These are phyloP conservation scores for Tanypteryx hageni DNA, from an alignment of 2,888 invertebrate species.

Conservation along the genomic window DNA sequence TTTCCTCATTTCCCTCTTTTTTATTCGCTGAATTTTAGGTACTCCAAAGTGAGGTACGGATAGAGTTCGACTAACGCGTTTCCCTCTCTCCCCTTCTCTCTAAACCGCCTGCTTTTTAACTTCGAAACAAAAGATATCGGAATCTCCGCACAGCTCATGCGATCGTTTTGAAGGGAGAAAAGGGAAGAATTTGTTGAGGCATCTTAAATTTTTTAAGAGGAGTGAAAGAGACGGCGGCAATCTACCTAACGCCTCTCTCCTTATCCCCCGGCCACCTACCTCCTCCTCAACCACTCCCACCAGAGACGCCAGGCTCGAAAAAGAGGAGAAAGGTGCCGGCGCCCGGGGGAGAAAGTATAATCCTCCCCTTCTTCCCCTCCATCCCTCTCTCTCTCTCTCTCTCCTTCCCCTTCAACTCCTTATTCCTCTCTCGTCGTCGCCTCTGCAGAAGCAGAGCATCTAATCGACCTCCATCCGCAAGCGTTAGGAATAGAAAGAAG, in stretches of 20 bases:
- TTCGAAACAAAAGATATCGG: conserved; percentile 4
- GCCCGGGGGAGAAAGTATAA: background rate
- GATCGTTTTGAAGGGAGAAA: background rate
- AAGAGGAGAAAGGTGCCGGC: conserved; percentile 45
- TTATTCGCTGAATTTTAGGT: background rate
- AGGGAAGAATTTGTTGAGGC: background rate
- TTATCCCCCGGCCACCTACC: background rate
- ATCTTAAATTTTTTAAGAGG: background rate
- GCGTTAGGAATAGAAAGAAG: background rate
- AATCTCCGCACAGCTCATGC: background rate
- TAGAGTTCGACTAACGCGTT: no score
- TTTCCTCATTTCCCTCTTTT: background rate
- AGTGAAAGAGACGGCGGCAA: background rate
- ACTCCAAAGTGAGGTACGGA: no score
- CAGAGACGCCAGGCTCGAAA: background rate
- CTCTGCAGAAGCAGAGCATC: conserved; percentile 17
- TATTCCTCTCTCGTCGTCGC: background rate
- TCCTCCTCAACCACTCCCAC: background rate
- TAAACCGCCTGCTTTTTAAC: background rate
- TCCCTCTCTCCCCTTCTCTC: no score
- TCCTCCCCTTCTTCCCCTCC: background rate
- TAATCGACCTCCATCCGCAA: background rate
- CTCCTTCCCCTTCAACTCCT: background rate
- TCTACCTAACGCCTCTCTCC: conserved; percentile 10
- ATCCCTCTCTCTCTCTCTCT: background rate